phyloP scores from a whole-genome alignment of 2,797 vertebrate genomes.

The Neosalanx taihuensis region DNA sequence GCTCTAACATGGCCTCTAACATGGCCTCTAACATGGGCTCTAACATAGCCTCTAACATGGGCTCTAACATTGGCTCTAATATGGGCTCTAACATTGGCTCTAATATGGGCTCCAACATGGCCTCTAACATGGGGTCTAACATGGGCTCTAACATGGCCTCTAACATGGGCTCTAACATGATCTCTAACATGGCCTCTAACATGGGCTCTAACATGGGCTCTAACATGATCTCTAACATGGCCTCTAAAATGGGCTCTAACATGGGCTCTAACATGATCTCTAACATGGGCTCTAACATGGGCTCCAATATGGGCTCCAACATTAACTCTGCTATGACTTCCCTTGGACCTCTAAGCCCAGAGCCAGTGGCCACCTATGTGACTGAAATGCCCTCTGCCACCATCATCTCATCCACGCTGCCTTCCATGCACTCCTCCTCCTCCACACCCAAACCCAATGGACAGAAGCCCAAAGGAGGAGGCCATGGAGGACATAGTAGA shows the following conservation, averaged over 20 bases:
- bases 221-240: constrained; percentile 45
- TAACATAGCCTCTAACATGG: not conserved
- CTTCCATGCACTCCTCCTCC: constrained; percentile 33
- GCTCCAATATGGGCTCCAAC: constrained; percentile 46
- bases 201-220: constrained; percentile 41
- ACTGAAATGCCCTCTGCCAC: constrained; percentile 69
- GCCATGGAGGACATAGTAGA: constrained; percentile 67
- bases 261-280: constrained; percentile 22
- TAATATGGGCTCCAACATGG: constrained; percentile 43
- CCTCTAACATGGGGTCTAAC: not conserved
- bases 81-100: constrained; percentile 57
- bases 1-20: constrained; percentile 48
- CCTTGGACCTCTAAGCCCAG: constrained; percentile 83
- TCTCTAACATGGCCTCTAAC: constrained; percentile 67
- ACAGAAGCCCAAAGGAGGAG: constrained; percentile 83
- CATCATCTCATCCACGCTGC: constrained; percentile 76
- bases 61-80: constrained; percentile 46
- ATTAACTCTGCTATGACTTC: constrained; percentile 73
- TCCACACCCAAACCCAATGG: constrained; percentile 77
- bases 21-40: not conserved
- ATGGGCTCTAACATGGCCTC: constrained; percentile 25
- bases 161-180: constrained; percentile 52
- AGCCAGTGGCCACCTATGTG: constrained; percentile 82
- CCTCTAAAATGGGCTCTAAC: not conserved
- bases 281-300: constrained; percentile 47